Base-by-base conservation (phyloP, 2,797 vertebrate genomes). In the Columba guinea region DNA sequence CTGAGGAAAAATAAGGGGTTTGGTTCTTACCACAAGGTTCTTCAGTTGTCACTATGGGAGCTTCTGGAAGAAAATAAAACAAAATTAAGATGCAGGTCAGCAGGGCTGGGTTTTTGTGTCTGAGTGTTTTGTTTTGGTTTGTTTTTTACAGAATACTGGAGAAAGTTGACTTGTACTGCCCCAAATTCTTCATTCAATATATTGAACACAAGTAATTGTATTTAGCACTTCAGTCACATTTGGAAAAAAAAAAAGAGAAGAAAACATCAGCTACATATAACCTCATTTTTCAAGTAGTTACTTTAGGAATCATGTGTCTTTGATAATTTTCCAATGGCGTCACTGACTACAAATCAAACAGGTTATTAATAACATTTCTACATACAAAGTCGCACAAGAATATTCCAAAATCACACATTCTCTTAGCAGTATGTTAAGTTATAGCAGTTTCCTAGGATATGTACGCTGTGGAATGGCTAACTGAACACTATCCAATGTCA, bases 11-110 rank as follows among this genome's bases (percentile, higher is more conserved):
- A 70, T 22, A 84, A 73, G 35, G 27, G 9, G 9, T 41, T 88
- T 79, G 20, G 35, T 53, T 94, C 96, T 95, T 94, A 97, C 96
- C 90, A 84, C 95, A 95, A 27, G 4, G 3, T 34, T 13, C 34
- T 53, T 56, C 5, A 60, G 74, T 60, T 34, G 44, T 49, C 55
- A 1, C 9, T 41, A 2, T 3, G 18, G 62, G 2, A 34, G 14
- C 0, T 70, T 14, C 96, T 97, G 6, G 21, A 84, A 89, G 44
- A 85, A 81, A 89, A 91, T 10, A 78, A 92, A 89, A 87, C 2
- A 93, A 58, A 58, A 79, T 39, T 7, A 89, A 73, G 4, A 8
- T 69, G 19, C 34, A 13, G 51, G 14, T 82, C 53, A 71, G 65
- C 21, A 67, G 37, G 28, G 30, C 69, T 59, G 18, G 48, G 3